Evolutionary conservation across 1,140 invertebrate genomes (phyloP), one percentile per base, ranked within the genome.

Genomic region (Scaptomyza hsui): DNA sequence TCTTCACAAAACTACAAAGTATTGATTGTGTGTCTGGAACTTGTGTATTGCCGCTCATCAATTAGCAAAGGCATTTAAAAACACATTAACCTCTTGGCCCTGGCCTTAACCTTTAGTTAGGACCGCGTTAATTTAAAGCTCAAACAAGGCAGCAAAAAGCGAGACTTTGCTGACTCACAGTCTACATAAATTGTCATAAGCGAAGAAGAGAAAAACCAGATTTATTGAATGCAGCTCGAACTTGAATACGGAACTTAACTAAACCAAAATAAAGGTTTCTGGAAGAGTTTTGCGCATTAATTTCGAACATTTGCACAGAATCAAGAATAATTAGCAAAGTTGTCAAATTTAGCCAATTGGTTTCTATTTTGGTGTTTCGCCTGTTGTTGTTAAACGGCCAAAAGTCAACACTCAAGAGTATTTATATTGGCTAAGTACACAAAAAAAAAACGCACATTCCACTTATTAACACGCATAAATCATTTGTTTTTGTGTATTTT

Each of bases 41-140:
- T 18, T 65, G 32, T 42, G 41, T 32, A 45, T 32, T 48, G 63
- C 53, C 69, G 77, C 64, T 53, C 35, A 45, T 24, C 74, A 86
- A 86, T 86, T 86, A 81, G 74, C 81, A 77, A 29, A 60, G 59
- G 70, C 47, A 81, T 77, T 86, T 88, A 81, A 79, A 85, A 81
- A 81, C 65, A 72, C 81, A 86, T 86, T 86, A 86, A 86, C 81
- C 81, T 61, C 49, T 77, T 71, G 73, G 65, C 77, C 69, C 70
- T 86, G 41, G 73, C 81, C 81, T 80, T 85, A 76, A 77, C 81
- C 82, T 81, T 85, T 63, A 12, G 45, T 16, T 52, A 19, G 64
- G 47, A n/a, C 32, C 3, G 52, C 65, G 79, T 72, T 83, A 83
- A 83, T 83, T 85, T 62, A 44, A 47, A 44, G 51, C 65, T 49